Evolutionary conservation across 2,888 invertebrate genomes (phyloP), one percentile per base, ranked within the genome.

Genomic region (Scaptomyza cyrtandrae): DNA sequence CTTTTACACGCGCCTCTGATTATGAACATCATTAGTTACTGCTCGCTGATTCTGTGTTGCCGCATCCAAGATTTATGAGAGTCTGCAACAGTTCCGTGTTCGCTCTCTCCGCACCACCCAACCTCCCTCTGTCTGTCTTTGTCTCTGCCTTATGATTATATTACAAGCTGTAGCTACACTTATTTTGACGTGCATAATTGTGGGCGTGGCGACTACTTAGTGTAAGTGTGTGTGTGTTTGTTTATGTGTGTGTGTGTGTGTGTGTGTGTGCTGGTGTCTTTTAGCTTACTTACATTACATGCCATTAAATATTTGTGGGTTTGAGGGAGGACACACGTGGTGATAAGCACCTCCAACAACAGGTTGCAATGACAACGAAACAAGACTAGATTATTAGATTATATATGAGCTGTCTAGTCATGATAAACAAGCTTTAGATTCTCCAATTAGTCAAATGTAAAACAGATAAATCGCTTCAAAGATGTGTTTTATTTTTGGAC

Each of bases 21-120:
- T 82, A 82, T 87, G 80, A 86, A 79, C 83, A 87, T 85, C 83
- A 87, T 87, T 87, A 82, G 86, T 79, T 87, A 85, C 79, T 62
- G 70, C 70, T 84, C 61, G 64, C 76, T 75, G 73, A 75, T 65
- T 76, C 73, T 49, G 45, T 59, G 69, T 55, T 39, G 52, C 58
- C 73, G 58, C 77, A 57, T 61, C 48, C 66, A 75, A 73, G 87
- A 82, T 82, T 82, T 82, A 82, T 82, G 76, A 64, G 72, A 64
- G 72, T 69, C 61, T 54, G 50, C 71, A 71, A 61, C 80, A 63
- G 80, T 24, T 50, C 48, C 53, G 39, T 31, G 45, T 54, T 45
- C 33, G 13, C 24, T 14, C 19, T 6, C 14, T 6, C 27, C n/a
- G n/a, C 16, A n/a, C 19, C 3, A 1, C 9, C 0, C 9, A 33